Evolutionary conservation across 2,113 vertebrate genomes (phyloP).

Genomic region (Atractosteus spatula): DNA sequence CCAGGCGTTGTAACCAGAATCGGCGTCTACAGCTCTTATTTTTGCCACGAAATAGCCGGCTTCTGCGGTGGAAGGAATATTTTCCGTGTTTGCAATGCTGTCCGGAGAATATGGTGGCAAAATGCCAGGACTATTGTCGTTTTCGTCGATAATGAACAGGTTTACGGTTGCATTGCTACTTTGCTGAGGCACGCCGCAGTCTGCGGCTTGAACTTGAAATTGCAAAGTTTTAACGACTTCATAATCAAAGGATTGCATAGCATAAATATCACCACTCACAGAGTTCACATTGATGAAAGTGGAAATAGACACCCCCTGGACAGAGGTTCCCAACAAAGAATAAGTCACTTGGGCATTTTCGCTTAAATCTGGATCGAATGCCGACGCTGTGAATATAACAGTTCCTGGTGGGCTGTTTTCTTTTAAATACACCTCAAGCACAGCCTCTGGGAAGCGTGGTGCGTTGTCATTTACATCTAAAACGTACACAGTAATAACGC

Average conservation of each 20-base stretch:
- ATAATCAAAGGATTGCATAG: conserved; percentile 57
- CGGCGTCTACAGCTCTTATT: conserved; percentile 53
- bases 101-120: conserved; percentile 51
- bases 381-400: conserved; percentile 56
- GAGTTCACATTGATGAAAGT: conserved; percentile 57
- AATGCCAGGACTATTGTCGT: conserved; percentile 56
- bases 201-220: conserved; percentile 67
- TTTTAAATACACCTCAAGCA: conserved; percentile 64
- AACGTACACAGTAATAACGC: conserved; percentile 51
- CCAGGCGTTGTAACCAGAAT: conserved; percentile 55
- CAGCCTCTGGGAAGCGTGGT: conserved; percentile 48
- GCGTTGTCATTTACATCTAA: conserved; percentile 64
- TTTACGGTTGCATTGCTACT: conserved; percentile 60
- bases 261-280: conserved; percentile 57
- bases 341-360: conserved; percentile 61
- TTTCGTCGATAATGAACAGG: conserved; percentile 58
- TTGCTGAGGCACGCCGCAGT: conserved; percentile 60
- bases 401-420: conserved; percentile 65
- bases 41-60: conserved; percentile 55
- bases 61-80: conserved; percentile 51
- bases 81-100: conserved; percentile 49
- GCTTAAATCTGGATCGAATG: conserved; percentile 59
- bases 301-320: conserved; percentile 35
- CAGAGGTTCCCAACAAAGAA: conserved; percentile 46
- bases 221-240: conserved; percentile 62